phyloP scores from a whole-genome alignment of 2,797 vertebrate genomes.

The Perodicticus potto region DNA sequence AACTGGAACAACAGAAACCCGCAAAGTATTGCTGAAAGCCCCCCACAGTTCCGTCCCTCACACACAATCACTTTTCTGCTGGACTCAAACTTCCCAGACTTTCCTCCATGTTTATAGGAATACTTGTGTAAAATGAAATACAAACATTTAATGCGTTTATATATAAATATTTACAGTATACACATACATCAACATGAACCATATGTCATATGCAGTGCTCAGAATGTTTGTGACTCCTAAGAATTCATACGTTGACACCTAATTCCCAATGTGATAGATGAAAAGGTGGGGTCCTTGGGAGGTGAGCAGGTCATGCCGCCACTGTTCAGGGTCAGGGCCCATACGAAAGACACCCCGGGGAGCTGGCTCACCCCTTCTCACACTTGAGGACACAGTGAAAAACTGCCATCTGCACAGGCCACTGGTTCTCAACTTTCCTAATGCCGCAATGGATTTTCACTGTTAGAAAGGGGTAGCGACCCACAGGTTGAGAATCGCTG shows the following conservation, averaged over 20 bases:
- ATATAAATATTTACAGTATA: neutral
- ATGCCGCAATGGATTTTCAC: no score
- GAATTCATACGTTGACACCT: neutral
- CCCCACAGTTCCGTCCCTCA: neutral
- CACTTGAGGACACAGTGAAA: neutral
- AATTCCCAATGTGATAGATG: neutral
- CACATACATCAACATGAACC: slow-evolving; percentile 10
- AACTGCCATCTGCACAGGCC: neutral
- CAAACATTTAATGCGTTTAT: neutral
- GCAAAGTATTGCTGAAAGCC: slow-evolving; percentile 22
- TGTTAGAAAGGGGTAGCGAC: no score
- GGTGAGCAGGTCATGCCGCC: neutral
- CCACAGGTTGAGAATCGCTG: no score
- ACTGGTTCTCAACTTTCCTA: no score
- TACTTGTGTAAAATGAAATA: slow-evolving; percentile 13
- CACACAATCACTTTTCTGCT: neutral
- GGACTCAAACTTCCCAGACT: slow-evolving; percentile 24
- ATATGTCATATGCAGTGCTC: neutral
- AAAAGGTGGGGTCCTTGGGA: neutral
- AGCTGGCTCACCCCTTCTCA: neutral
- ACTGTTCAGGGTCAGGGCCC: neutral
- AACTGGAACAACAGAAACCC: slow-evolving; percentile 49
- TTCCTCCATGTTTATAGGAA: neutral
- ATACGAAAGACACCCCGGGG: neutral
- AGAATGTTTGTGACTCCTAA: neutral